Percentiles rank a stretch among this genome's conserved stretches.
Evolutionary conservation across 2,888 invertebrate genomes (phyloP).

Genomic region (Pterostichus niger): DNA sequence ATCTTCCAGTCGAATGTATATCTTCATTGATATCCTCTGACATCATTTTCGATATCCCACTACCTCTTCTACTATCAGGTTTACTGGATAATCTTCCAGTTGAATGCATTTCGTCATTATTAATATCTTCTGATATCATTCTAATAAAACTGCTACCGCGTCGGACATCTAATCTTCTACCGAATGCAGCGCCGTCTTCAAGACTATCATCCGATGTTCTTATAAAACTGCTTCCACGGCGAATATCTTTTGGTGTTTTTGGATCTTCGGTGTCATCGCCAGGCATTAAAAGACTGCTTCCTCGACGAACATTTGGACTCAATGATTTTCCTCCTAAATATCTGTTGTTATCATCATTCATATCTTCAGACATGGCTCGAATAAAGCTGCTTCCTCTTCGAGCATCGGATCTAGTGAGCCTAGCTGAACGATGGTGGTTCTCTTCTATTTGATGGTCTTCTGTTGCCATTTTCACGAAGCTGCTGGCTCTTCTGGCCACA

Average conservation of each 20-base stretch:
- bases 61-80: constrained; percentile 54
- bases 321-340: constrained; percentile 25
- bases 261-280: constrained; percentile 19
- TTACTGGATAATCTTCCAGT: constrained; percentile 57
- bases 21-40: constrained; percentile 54
- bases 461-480: constrained; percentile 55
- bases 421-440: constrained; percentile 35
- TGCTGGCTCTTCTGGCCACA: constrained; percentile 43
- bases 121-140: constrained; percentile 61
- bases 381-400: constrained; percentile 63
- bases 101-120: constrained; percentile 58
- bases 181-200: constrained; percentile 30
- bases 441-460: constrained; percentile 46
- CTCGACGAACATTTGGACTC: constrained; percentile 42
- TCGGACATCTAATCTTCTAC: constrained; percentile 40
- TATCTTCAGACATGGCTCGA: constrained; percentile 65
- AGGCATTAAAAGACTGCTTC: constrained; percentile 57
- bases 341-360: constrained; percentile 45
- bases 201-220: constrained; percentile 60
- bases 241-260: constrained; percentile 46
- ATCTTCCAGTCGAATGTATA: constrained; percentile 56
- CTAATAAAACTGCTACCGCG: constrained; percentile 59
- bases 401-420: constrained; percentile 47
- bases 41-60: constrained; percentile 48
- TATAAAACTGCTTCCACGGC: constrained; percentile 58